A percentile compares a stretch with the other conserved stretches of the same genome.
These are phyloP conservation scores for Tenthredo scrophulariae DNA, from an alignment of 2,888 invertebrate species.

Conservation along the genomic window DNA sequence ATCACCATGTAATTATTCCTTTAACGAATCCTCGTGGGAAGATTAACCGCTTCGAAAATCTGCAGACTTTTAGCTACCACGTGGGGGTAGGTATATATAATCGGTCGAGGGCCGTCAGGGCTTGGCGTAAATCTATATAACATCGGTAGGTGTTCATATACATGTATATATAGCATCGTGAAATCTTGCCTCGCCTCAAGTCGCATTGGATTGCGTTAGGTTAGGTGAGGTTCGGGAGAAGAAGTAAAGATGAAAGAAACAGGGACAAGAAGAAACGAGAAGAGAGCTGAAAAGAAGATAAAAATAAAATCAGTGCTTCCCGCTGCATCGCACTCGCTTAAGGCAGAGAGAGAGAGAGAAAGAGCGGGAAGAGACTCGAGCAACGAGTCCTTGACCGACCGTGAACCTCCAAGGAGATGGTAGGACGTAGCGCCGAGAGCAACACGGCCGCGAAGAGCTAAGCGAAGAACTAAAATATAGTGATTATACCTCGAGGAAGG, in stretches of 20 bases:
- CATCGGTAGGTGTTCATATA: not conserved
- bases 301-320: conserved; percentile 35
- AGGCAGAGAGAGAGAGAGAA: conserved; percentile 48
- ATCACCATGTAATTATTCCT: conserved; percentile 40
- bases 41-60: conserved; percentile 7
- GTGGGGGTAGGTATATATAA: not conserved
- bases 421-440: conserved; percentile 26
- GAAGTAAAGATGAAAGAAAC: conserved; percentile 49
- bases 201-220: conserved; percentile 30
- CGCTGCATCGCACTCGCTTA: conserved; percentile 24
- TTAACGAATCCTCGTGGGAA: conserved; percentile 25
- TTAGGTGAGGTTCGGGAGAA: conserved; percentile 43
- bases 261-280: conserved; percentile 52
- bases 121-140: conserved; percentile 12
- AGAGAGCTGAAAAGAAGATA: conserved; percentile 1
- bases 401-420: conserved; percentile 73
- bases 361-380: conserved; percentile 35
- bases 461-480: conserved; percentile 69
- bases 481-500: conserved; percentile 64
- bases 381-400: conserved; percentile 77
- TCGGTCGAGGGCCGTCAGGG: not conserved
- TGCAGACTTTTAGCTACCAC: not conserved
- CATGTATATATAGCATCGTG: not conserved
- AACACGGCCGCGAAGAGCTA: conserved; percentile 42
- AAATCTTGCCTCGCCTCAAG: conserved; percentile 39